A percentile compares a stretch with the other conserved stretches of the same genome.
Evolutionary conservation across 2,888 invertebrate genomes (phyloP).

Genomic region (Slavum lentiscoides): DNA sequence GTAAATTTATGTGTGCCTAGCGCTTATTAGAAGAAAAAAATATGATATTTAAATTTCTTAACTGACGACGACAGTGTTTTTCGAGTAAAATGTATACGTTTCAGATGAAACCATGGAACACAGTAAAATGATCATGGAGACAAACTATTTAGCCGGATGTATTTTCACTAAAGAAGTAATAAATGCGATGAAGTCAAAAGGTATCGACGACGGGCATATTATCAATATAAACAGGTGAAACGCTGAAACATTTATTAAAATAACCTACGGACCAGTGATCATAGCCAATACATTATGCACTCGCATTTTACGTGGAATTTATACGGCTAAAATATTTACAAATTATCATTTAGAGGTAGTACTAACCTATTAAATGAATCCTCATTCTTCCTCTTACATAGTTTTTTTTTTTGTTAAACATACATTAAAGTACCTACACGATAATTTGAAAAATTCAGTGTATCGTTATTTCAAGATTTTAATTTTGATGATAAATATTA

Average conservation of each 20-base stretch:
- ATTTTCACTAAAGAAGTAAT: conserved; percentile 52
- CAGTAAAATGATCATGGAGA: conserved; percentile 40
- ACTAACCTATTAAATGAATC: too few relatives aligned
- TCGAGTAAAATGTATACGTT: not conserved
- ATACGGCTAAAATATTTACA: too few relatives aligned
- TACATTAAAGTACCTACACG: not conserved
- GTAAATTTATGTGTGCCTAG: conserved; percentile 5
- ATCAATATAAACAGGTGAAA: conserved; percentile 54
- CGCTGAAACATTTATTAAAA: not conserved
- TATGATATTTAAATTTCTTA: too few relatives aligned
- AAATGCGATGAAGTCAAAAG: conserved; percentile 46
- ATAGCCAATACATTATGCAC: too few relatives aligned
- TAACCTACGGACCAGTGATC: not conserved
- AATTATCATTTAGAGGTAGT: too few relatives aligned
- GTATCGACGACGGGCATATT: conserved; percentile 54
- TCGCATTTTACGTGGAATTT: too few relatives aligned
- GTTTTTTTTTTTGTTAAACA: too few relatives aligned
- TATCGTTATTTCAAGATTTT: too few relatives aligned
- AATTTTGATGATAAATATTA: too few relatives aligned
- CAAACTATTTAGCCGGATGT: conserved; percentile 41
- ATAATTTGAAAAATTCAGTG: not conserved
- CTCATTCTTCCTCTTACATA: too few relatives aligned
- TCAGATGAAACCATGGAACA: conserved; percentile 39
- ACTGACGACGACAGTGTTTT: too few relatives aligned
- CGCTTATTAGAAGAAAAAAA: too few relatives aligned